Evolutionary conservation across 1,140 invertebrate species (phyloP).

Genomic region (Brachionus plicatilis): DNA sequence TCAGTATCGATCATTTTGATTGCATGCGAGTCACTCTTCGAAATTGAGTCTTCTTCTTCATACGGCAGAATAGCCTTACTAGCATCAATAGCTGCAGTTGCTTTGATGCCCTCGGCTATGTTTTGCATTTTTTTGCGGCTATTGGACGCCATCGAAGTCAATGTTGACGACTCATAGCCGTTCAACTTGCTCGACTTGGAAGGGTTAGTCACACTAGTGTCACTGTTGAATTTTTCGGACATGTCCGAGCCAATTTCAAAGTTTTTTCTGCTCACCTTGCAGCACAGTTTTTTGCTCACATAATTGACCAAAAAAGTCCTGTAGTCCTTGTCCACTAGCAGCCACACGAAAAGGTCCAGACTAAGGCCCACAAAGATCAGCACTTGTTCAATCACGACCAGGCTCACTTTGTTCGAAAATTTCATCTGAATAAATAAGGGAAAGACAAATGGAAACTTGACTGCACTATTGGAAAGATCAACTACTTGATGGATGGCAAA

Average conservation of each 20-base stretch:
- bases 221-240: neutral
- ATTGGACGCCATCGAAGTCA: neutral
- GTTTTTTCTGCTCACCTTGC: neutral
- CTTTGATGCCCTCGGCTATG: neutral
- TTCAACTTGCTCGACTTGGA: conserved; percentile 1
- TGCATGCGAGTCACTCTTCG: neutral
- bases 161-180: conserved; percentile 11
- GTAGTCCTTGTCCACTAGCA: neutral
- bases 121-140: neutral
- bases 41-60: conserved; percentile 1
- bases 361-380: neutral
- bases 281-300: neutral
- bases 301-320: neutral
- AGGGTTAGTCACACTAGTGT: conserved; percentile 5
- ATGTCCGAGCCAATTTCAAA: neutral
- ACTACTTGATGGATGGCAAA: conserved; percentile 13
- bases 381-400: conserved; percentile 6
- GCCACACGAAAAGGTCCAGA: conserved; percentile 21
- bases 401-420: conserved; percentile 4
- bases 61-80: neutral
- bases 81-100: neutral
- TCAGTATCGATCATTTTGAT: conserved; percentile 38
- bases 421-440: conserved; percentile 38
- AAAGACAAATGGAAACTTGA: conserved; percentile 30
- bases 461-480: neutral